Base-by-base conservation (phyloP, 2,797 vertebrate genomes). In the Sphenodon punctatus region DNA sequence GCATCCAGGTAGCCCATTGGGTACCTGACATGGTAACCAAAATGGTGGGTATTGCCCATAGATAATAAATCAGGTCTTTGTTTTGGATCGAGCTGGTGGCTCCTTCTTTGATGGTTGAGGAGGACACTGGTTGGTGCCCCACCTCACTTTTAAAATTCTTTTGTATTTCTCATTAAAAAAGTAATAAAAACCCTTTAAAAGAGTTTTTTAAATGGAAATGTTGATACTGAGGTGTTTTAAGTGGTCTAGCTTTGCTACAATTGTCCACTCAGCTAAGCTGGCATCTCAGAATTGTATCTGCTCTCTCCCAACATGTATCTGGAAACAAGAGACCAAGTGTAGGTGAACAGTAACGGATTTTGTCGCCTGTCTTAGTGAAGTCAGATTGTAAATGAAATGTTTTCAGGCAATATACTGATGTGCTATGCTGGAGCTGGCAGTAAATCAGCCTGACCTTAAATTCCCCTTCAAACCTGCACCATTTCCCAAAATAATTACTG, bases 291-390 rank as follows among this genome's bases (percentile, higher is more conserved):
- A 36, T 63, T 83, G 49, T 55, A 72, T 43, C 73, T 22, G 20
- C 69, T 84, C 38, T n/a, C 75, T 49, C 51, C 42, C 15, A 39
- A 85, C 87, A 13, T 46, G 34, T 13, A 30, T 14, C 71, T 65
- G 65, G 77, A 75, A 80, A 67, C 84, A 45, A 36, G 77, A 86
- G 77, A 85, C 91, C 83, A 88, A 82, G 82, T 86, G 88, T 64
- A 80, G 48, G 89, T 75, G 67, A 78, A 68, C 84, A 86, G 80
- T 68, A 59, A 60, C 67, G 67, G 69, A 67, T 76, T 87, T 69
- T 60, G 74, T 84, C 82, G 87, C 70, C 84, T 82, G 80, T 48
- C 63, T 86, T 77, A 75, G 82, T 66, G 41, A 77, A 89, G 59
- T 72, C 61, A 27, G 48, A 80, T 32, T 64, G 81, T 81, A 76